Evolutionary conservation across 2,888 invertebrate genomes (phyloP), one percentile per base, ranked within the genome.

Genomic region (Caradrina clavipalpis): DNA sequence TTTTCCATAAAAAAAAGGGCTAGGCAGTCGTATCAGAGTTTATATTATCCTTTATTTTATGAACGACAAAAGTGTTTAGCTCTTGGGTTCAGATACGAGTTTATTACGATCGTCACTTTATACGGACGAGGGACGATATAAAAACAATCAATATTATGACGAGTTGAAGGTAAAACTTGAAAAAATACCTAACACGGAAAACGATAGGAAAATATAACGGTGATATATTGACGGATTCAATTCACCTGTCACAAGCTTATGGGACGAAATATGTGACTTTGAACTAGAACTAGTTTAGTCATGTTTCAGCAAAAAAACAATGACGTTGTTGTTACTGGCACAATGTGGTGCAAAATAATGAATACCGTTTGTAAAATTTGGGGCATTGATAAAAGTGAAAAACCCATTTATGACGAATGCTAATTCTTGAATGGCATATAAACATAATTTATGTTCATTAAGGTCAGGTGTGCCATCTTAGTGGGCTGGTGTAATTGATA

Each of bases 361-460:
- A 26, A n/a, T 47, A 49, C 13, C 7, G 4, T 42, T 19, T 45
- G 26, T 35, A 42, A 55, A 53, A 69, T 76, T 73, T 0, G 49
- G 70, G 55, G 21, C 54, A 59, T 10, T 39, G 47, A 15, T 55
- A 53, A 19, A 13, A 22, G 1, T 70, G 45, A 21, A 77, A 78
- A 80, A 72, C 72, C 81, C 81, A 67, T 26, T 68, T 39, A 60
- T 81, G 78, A 77, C 67, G 8, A 80, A 76, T 51, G 15, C 21
- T 3, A 64, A 55, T 74, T 62, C 57, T 26, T 26, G 54, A 62
- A 56, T 39, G 15, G 49, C 17, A 35, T 7, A 51, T 35, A 35
- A 8, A 35, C 35, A 35, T 35, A 35, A 35, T 35, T 35, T 1
- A 35, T 35, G 35, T 70, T 62, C 70, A 69, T 55, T 65, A 65